Percentiles rank a stretch among this genome's conserved stretches.
Conservation (phyloP, 2,113 vertebrate species). For the cat (Felis catus) region F.catus_Fca126_mat1.0 CM031423.1:8567501-8568000, state of each 20-base stretch:
- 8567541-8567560: no score
- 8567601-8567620: conserved; percentile 77
- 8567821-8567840: conserved; percentile 89
- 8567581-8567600: conserved; percentile 36
- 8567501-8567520: no score
- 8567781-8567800: background rate
- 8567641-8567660: conserved; percentile 91
- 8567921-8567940: background rate
- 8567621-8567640: conserved; percentile 87
- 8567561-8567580: background rate
- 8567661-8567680: conserved; percentile 94
- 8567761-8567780: background rate
- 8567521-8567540: no score
- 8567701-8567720: conserved; percentile 97
- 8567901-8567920: background rate
- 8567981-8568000: conserved; percentile 25
- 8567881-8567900: background rate
- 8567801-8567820: conserved; percentile 89
- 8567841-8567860: conserved; percentile 89
- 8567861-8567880: conserved; percentile 90
- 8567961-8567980: background rate
- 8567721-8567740: conserved; percentile 91
- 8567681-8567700: conserved; percentile 91
- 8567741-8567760: background rate
- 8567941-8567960: background rate